phyloP scores from a whole-genome alignment of 2,797 vertebrate genomes.

The Acanthis flammea region DNA sequence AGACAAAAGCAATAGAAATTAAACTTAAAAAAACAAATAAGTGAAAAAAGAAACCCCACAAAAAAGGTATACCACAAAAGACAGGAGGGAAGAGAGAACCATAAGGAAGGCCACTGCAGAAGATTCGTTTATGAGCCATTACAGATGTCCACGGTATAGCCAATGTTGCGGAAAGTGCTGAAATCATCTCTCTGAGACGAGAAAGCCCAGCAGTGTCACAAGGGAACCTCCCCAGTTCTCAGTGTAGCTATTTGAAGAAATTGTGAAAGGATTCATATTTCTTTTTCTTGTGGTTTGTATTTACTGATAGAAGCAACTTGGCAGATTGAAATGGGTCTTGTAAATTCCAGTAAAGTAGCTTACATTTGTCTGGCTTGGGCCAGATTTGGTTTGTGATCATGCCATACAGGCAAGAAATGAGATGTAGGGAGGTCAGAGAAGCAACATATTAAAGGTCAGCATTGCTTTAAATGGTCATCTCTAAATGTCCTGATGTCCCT shows the following conservation, averaged over 20 bases:
- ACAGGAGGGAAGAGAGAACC: not conserved
- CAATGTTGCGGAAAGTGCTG: accelerated
- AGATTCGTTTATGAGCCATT: not conserved
- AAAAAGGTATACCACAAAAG: not conserved
- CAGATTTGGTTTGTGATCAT: not conserved
- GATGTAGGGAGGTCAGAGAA: not conserved
- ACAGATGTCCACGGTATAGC: not conserved
- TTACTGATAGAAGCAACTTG: not conserved
- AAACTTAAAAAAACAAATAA: not conserved
- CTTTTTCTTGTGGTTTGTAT: not conserved
- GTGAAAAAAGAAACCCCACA: too few species aligned
- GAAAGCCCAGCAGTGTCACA: not conserved
- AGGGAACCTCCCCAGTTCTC: not conserved
- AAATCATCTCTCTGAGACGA: not conserved
- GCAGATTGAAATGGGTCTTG: not conserved
- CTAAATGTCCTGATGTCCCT: not conserved
- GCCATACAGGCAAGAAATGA: not conserved
- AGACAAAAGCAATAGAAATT: not conserved
- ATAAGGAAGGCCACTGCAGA: not conserved
- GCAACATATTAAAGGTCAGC: not conserved
- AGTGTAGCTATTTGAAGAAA: not conserved
- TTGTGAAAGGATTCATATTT: not conserved
- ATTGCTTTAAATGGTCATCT: not conserved
- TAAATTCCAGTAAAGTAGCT: not conserved
- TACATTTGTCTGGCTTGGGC: not conserved